Evolutionary conservation across 2,888 invertebrate genomes (phyloP), one percentile per base, ranked within the genome.

Genomic region (Cheiracanthium punctorium): DNA sequence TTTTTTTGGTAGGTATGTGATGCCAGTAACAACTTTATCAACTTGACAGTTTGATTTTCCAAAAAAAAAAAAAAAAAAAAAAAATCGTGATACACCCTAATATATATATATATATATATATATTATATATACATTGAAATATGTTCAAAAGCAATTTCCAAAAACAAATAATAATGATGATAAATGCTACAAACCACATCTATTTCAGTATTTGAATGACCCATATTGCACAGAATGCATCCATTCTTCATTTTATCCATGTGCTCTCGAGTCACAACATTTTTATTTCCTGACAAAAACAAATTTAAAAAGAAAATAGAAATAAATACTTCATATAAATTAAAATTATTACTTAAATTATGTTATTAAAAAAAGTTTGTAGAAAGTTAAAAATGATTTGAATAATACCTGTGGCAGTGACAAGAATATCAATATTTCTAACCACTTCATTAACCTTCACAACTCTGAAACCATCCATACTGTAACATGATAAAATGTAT

Each of bases 191-290:
- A 89, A 88, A 96, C 96, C 89, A 98, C 97, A 93, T 98, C 98
- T 90, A 96, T 96, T 93, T 98, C 98, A 0, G 97, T 98, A 92
- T 98, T 98, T 89, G 97, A 97, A 92, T 98, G 98, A 0, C 98
- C 98, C 97, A 98, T 98, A 93, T 98, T 98, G 92, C 98, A 98
- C 0, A 98, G 95, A 80, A 98, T 96, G 91, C 97, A 97, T 41
- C 97, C 98, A 91, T 96, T 97, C 93, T 97, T 97, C 96, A 98
- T 96, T 90, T 97, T 95, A 92, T 98, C 98, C 97, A 98, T 97
- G 91, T 97, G 97, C 90, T 97, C 97, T 4, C 97, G 94, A 0
- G 96, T 96, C 29, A 98, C 97, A 7, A 98, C 98, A 91, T 98
- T 97, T 92, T 98, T 98, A 92, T 98, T 98, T 41, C 98, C 92